phyloP scores from a whole-genome alignment of 2,797 vertebrate genomes.

The Rallus crepitans region DNA sequence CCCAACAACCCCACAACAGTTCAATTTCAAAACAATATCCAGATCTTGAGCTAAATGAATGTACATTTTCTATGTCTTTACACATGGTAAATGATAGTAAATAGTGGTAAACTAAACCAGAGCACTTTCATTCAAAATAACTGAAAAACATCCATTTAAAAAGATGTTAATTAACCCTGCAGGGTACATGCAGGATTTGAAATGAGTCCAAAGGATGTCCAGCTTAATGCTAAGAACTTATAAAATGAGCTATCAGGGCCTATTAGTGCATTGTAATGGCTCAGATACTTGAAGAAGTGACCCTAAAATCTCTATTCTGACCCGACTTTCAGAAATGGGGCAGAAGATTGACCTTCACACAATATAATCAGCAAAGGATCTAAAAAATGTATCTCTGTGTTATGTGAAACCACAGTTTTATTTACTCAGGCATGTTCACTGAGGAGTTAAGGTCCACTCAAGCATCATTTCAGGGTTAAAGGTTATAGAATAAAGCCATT shows the following conservation, averaged over 20 bases:
- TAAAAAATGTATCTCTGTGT: constrained; percentile 76
- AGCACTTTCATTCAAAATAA: constrained; percentile 32
- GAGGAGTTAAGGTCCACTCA: constrained; percentile 73
- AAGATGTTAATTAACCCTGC: constrained; percentile 71
- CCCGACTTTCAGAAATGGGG: constrained; percentile 78
- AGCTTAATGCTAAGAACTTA: constrained; percentile 72
- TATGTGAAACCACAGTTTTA: constrained; percentile 75
- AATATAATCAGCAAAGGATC: constrained; percentile 76
- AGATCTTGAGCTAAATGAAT: not conserved
- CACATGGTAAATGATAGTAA: not conserved
- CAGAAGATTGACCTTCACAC: constrained; percentile 74
- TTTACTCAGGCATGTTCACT: constrained; percentile 72
- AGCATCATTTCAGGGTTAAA: constrained; percentile 75
- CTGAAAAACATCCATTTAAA: constrained; percentile 14
- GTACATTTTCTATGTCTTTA: not conserved
- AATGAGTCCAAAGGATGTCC: constrained; percentile 69
- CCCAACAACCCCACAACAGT: not conserved
- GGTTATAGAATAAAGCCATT: constrained; percentile 73
- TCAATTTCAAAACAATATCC: not conserved
- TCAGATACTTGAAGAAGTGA: constrained; percentile 90
- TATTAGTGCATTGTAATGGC: constrained; percentile 90
- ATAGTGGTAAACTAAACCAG: not conserved
- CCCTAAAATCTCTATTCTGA: constrained; percentile 87
- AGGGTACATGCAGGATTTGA: constrained; percentile 64
- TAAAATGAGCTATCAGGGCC: constrained; percentile 84